Conservation (phyloP, 1,140 invertebrate species). For the Drosophila navojoa region DNA sequence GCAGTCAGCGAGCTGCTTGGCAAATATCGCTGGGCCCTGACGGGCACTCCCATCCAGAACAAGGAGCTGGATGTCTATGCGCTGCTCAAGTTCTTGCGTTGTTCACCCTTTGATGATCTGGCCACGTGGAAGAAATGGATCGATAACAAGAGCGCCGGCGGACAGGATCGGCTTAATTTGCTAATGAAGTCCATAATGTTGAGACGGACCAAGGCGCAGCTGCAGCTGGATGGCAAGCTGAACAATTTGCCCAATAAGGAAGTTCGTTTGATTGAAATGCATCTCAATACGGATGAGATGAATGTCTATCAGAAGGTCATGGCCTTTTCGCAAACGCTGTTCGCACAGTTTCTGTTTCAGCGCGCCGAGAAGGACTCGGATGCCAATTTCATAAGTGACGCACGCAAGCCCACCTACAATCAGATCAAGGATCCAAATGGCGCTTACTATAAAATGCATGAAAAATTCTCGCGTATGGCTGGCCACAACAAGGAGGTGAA, state of each 20-base stretch:
- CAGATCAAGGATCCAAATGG: conserved; percentile 83
- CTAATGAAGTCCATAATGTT: conserved; percentile 93
- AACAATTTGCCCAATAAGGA: conserved; percentile 88
- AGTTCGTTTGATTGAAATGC: conserved; percentile 85
- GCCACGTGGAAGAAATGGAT: conserved; percentile 89
- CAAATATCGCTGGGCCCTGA: conserved; percentile 92
- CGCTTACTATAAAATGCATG: conserved; percentile 85
- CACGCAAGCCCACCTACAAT: conserved; percentile 59
- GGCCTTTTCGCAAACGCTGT: conserved; percentile 89
- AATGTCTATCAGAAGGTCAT: conserved; percentile 91
- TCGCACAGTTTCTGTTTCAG: conserved; percentile 90
- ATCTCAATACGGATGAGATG: conserved; percentile 89
- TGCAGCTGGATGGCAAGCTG: conserved; percentile 86
- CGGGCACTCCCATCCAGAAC: conserved; percentile 98
- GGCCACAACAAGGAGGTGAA: conserved; percentile 87
- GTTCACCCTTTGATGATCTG: conserved; percentile 95
- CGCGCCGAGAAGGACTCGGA: conserved; percentile 88
- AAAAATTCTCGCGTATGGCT: conserved; percentile 86
- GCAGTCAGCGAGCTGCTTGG: conserved; percentile 88
- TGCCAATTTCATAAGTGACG: conserved; percentile 53
- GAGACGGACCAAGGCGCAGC: conserved; percentile 92
- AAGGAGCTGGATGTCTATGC: conserved; percentile 95
- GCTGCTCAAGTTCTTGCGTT: conserved; percentile 92
- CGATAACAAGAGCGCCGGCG: conserved; percentile 87
- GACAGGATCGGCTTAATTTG: conserved; percentile 89